phyloP scores from a whole-genome alignment of 2,888 invertebrate species.

The Athalia circularis region DNA sequence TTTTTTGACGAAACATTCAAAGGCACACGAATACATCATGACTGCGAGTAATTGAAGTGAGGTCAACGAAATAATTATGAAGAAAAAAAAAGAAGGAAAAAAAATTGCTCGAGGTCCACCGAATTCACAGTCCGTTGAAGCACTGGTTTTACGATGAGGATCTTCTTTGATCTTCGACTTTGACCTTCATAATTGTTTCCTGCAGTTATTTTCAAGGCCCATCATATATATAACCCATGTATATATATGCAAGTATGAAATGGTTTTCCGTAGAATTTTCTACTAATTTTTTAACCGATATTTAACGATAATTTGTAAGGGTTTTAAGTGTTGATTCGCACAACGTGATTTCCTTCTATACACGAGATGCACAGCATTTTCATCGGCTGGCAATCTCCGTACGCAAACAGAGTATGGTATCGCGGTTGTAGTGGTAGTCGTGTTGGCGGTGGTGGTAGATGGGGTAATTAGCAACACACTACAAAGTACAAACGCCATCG shows the following conservation, averaged over 20 bases:
- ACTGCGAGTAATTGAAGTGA: no score
- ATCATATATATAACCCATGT: background rate
- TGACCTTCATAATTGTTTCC: slow-evolving; percentile 16
- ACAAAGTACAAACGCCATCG: slow-evolving; percentile 63
- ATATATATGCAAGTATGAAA: background rate
- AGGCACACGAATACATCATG: no score
- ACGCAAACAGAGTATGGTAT: slow-evolving; percentile 31
- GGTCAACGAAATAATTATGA: slow-evolving; percentile 40
- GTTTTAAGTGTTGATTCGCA: slow-evolving; percentile 2
- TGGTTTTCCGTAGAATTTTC: background rate
- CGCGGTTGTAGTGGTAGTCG: slow-evolving; percentile 7
- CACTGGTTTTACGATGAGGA: background rate
- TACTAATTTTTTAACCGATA: slow-evolving; percentile 3
- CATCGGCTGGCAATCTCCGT: slow-evolving; percentile 37
- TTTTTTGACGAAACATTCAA: no score
- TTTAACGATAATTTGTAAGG: slow-evolving; percentile 5
- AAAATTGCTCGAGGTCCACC: slow-evolving; percentile 44
- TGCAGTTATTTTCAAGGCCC: background rate
- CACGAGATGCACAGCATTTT: slow-evolving; percentile 8
- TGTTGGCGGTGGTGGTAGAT: slow-evolving; percentile 45
- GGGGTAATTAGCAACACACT: slow-evolving; percentile 65
- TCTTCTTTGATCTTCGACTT: slow-evolving; percentile 12
- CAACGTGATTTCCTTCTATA: background rate
- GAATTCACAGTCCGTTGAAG: background rate
- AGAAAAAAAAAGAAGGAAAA: slow-evolving; percentile 53